Evolutionary conservation across 1,140 invertebrate genomes (phyloP).

Genomic region (Macrocentrus cingulum): DNA sequence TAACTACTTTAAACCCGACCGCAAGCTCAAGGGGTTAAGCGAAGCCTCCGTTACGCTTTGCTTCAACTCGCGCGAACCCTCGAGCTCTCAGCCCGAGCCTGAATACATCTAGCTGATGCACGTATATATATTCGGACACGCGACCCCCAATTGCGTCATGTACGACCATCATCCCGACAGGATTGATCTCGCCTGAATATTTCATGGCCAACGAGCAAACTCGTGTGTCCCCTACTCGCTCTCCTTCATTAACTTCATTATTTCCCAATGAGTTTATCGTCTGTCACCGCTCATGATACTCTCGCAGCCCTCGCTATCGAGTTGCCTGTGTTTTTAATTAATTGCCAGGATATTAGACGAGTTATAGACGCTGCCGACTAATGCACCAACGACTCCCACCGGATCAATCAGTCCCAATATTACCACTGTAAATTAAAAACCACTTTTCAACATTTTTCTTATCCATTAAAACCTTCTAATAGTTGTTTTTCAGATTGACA

Average conservation of each 20-base stretch:
- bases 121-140: constrained; percentile 12
- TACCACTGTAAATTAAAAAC: no score
- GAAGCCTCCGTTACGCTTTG: constrained; percentile 49
- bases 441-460: no score
- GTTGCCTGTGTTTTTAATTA: no score
- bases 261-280: constrained; percentile 42
- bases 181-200: constrained; percentile 60
- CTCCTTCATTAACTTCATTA: constrained; percentile 50
- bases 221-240: constrained; percentile 35
- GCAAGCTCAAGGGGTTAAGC: constrained; percentile 59
- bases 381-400: no score
- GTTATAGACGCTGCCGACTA: no score
- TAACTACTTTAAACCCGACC: constrained; percentile 56
- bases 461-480: no score
- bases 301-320: background rate
- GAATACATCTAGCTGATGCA: background rate
- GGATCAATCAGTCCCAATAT: no score
- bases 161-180: constrained; percentile 32
- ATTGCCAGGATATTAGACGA: no score
- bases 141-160: constrained; percentile 25
- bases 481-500: background rate
- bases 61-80: constrained; percentile 37
- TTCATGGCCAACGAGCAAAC: constrained; percentile 47
- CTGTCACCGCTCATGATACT: constrained; percentile 2
- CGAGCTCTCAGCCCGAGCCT: constrained; percentile 6